These are phyloP conservation scores for Drosophila cracens DNA, from an alignment of 2,888 invertebrate genomes.

Conservation along the genomic window DNA sequence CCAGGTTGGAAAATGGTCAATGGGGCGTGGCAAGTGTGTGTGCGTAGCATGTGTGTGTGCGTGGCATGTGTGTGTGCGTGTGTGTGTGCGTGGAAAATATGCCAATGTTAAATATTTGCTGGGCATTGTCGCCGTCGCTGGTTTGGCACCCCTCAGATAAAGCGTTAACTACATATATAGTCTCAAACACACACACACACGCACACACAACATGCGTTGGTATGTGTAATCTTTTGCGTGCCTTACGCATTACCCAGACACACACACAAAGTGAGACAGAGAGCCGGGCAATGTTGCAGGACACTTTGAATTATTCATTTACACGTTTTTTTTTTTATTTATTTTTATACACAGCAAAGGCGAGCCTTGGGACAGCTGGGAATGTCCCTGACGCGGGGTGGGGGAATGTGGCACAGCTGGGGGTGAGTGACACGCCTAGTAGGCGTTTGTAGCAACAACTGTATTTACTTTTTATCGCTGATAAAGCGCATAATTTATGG, in stretches of 20 bases:
- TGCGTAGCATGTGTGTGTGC: conserved; percentile 47
- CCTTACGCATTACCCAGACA: conserved; percentile 76
- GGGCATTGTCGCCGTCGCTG: conserved; percentile 60
- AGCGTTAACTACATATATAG: conserved; percentile 70
- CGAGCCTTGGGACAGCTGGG: conserved; percentile 64
- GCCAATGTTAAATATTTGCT: conserved; percentile 81
- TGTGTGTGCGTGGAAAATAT: conserved; percentile 74
- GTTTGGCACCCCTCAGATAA: conserved; percentile 77
- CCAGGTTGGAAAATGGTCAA: conserved; percentile 55
- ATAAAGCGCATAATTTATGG: conserved; percentile 81
- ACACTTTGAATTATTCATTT: conserved; percentile 81
- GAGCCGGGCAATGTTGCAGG: conserved; percentile 77
- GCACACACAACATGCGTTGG: conserved; percentile 42
- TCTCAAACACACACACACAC: conserved; percentile 44
- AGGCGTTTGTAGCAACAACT: conserved; percentile 81
- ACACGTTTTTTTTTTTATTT: conserved; percentile 56
- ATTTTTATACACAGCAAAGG: conserved; percentile 25
- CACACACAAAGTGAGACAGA: conserved; percentile 15
- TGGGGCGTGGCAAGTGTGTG: conserved; percentile 36
- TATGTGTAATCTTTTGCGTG: conserved; percentile 81
- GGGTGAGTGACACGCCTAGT: conserved; percentile 54
- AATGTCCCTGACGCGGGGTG: conserved; percentile 5
- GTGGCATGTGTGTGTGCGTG: conserved; percentile 35
- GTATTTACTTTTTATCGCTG: conserved; percentile 82
- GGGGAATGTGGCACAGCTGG: neutral